Evolutionary conservation across 2,888 invertebrate genomes (phyloP).

Genomic region (Automeris io): DNA sequence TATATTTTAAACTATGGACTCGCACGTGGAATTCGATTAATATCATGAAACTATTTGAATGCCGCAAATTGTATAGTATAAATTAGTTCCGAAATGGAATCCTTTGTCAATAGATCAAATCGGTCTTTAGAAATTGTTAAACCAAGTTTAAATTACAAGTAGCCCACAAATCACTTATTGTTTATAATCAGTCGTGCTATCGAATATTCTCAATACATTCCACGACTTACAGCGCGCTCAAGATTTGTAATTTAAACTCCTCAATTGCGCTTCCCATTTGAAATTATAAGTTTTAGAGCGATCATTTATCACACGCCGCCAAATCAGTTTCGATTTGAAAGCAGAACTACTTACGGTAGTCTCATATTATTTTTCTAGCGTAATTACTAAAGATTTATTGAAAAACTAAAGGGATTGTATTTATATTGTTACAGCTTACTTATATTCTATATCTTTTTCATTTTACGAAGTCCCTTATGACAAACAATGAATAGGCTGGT

Average conservation of each 20-base stretch:
- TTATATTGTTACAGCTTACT: not conserved
- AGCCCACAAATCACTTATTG: constrained; percentile 15
- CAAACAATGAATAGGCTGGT: too few species aligned
- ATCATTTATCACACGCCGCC: constrained; percentile 39
- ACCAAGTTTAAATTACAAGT: too few species aligned
- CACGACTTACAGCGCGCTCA: constrained; percentile 35
- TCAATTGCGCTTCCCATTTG: constrained; percentile 46
- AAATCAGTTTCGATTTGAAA: constrained; percentile 14
- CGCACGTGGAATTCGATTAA: too few species aligned
- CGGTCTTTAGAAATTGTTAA: too few species aligned
- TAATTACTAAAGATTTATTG: constrained; percentile 7
- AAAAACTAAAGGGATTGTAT: not conserved
- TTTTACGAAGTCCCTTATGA: too few species aligned
- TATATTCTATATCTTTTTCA: not conserved
- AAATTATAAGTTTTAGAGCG: constrained; percentile 51
- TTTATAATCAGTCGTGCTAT: constrained; percentile 3
- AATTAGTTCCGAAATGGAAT: too few species aligned
- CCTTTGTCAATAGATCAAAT: too few species aligned
- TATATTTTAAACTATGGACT: too few species aligned
- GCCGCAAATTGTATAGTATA: too few species aligned
- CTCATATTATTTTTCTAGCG: constrained; percentile 9
- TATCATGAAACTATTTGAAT: too few species aligned
- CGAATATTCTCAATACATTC: constrained; percentile 35
- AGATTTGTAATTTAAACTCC: constrained; percentile 50
- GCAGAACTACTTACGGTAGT: not conserved